Base-by-base conservation (phyloP, 2,113 vertebrate species). In the Dissostichus mawsoni region DNA sequence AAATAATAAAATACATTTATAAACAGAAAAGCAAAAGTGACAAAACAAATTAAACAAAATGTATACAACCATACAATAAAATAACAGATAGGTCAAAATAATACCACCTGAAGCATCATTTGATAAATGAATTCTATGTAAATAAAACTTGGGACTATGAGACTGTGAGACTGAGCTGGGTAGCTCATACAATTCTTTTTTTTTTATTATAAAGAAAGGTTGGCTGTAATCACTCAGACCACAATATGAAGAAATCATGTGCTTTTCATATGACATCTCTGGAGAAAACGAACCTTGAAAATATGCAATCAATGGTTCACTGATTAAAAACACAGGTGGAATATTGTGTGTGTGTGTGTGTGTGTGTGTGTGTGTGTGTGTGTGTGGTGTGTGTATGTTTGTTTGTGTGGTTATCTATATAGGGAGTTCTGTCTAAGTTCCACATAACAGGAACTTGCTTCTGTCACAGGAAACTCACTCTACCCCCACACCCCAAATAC, bases 401-500 rank as follows among this genome's bases (percentile, higher is more conserved):
- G 65, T 63, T 74, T 64, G 44, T 86, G 84, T 74, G 80, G 69
- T 87, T 89, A 48, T 84, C 65, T 84, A 61, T 51, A 41, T 5
- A 44, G 82, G 85, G 78, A 80, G 64, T 89, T 89, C 81, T 87
- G 55, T 68, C 44, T 82, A 63, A 84, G 74, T 92, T 91, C 86
- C 50, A 57, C 81, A 90, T 88, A 93, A 91, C 91, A 92, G 91
- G 92, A 93, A 92, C 87, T 89, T 67, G 78, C 55, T 80, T 87
- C 63, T 88, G 82, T 80, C 72, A 87, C 87, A 89, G 89, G 89
- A 93, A 93, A 82, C 84, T 65, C 25, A 52, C 66, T 78, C 68
- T 69, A 47, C 33, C 64, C 55, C 74, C 72, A 10, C 4, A 25
- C 67, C 80, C 33, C 59, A 65, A 78, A 72, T 47, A 61, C 1